A percentile compares a stretch with the other conserved stretches of the same genome.
Evolutionary conservation across 2,113 vertebrate species (phyloP).

Genomic region (Antennarius striatus): DNA sequence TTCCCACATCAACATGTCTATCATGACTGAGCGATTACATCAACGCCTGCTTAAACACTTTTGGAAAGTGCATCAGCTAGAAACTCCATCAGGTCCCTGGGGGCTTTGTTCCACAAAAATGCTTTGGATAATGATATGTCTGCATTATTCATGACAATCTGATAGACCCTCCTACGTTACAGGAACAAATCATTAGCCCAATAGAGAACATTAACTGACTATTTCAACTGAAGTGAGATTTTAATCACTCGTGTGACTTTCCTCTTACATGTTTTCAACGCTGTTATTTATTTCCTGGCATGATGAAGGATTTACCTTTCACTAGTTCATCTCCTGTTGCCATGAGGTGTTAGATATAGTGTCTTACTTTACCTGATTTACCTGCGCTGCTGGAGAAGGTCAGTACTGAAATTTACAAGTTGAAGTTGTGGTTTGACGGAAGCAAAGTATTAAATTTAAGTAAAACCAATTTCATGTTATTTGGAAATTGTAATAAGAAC

Average conservation of each 20-base stretch:
- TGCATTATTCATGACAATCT: conserved; percentile 74
- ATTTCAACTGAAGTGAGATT: conserved; percentile 46
- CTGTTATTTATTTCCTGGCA: conserved; percentile 41
- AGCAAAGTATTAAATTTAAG: too few species aligned
- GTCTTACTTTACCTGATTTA: too few species aligned
- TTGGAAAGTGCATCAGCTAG: conserved; percentile 38
- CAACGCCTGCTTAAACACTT: conserved; percentile 52
- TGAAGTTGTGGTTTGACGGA: too few species aligned
- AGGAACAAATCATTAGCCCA: conserved; percentile 62
- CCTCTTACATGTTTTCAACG: conserved; percentile 24
- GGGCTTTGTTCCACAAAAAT: conserved; percentile 54
- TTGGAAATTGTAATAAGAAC: too few species aligned
- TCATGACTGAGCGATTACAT: conserved; percentile 47
- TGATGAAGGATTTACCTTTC: conserved; percentile 47
- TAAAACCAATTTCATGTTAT: too few species aligned
- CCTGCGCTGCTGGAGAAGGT: too few species aligned
- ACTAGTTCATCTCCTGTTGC: conserved; percentile 3
- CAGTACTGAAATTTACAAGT: too few species aligned
- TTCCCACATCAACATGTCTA: conserved; percentile 37
- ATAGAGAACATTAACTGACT: conserved; percentile 48
- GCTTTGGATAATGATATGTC: conserved; percentile 68
- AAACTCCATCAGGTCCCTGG: conserved; percentile 33
- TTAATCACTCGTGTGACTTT: conserved; percentile 58
- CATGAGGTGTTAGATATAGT: background rate
- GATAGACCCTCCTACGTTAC: conserved; percentile 46